phyloP scores from a whole-genome alignment of 2,113 vertebrate species.

The Anguilla rostrata region DNA sequence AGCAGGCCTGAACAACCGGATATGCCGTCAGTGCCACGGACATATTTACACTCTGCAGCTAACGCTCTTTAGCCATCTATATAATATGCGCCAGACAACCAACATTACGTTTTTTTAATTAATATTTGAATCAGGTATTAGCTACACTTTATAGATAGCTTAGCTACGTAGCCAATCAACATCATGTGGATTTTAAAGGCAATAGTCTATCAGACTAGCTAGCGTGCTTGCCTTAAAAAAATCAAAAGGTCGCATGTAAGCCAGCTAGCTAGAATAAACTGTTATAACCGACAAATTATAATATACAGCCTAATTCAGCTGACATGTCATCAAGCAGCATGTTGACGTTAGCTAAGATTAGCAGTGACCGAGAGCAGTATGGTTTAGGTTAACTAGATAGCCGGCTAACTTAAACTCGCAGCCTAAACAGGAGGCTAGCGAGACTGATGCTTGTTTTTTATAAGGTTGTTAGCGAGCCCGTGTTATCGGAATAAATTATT shows the following conservation, averaged over 20 bases:
- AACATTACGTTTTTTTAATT: not conserved
- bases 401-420: not conserved
- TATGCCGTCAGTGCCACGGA: slow-evolving; percentile 5
- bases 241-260: slow-evolving; percentile 32
- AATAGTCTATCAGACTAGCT: slow-evolving; percentile 15
- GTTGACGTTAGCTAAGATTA: not conserved
- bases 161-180: slow-evolving; percentile 27
- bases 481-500: not conserved
- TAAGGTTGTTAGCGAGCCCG: not conserved
- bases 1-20: slow-evolving; percentile 20
- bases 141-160: not conserved
- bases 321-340: not conserved
- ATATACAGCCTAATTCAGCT: not conserved
- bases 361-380: not conserved
- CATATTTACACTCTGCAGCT: not conserved
- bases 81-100: slow-evolving; percentile 36
- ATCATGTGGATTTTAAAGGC: not conserved
- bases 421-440: not conserved
- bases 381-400: not conserved
- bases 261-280: not conserved
- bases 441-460: not conserved
- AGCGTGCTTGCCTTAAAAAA: slow-evolving; percentile 35
- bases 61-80: slow-evolving; percentile 11
- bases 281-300: not conserved
- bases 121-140: not conserved